A percentile compares a stretch with the other conserved stretches of the same genome.
phyloP scores from a whole-genome alignment of 2,888 invertebrate species.

The Brachyptera putata region DNA sequence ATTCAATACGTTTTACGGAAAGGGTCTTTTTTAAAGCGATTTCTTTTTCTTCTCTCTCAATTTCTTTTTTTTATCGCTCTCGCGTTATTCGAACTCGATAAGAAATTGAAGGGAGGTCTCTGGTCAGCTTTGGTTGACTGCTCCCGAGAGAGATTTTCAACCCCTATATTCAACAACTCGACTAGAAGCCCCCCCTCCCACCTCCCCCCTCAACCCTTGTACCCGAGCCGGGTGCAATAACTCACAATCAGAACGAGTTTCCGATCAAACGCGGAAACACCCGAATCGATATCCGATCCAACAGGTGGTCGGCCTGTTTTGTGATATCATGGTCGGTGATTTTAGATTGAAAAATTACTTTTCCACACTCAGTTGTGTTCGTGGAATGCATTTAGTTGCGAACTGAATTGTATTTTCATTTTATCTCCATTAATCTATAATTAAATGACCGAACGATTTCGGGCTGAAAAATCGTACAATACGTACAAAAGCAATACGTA shows the following conservation, averaged over 20 bases:
- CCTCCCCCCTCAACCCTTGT: not conserved
- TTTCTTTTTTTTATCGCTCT: not conserved
- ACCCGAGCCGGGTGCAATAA: not conserved
- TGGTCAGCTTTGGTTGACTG: not conserved
- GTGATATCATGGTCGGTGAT: not conserved
- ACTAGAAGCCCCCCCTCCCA: not conserved
- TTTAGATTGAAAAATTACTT: not conserved
- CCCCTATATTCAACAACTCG: slow-evolving; percentile 4
- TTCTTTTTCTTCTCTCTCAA: slow-evolving; percentile 5
- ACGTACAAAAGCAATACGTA: not conserved
- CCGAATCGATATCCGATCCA: slow-evolving; percentile 16
- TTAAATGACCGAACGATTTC: not conserved
- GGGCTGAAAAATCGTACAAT: not conserved
- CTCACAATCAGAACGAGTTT: slow-evolving; percentile 6
- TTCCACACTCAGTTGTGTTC: too few species aligned
- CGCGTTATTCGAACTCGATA: not conserved
- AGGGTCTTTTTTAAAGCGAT: not conserved
- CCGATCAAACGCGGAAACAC: slow-evolving; percentile 7
- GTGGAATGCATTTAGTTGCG: too few species aligned
- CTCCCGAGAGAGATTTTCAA: slow-evolving; percentile 10
- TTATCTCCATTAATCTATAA: not conserved
- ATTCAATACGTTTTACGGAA: slow-evolving; percentile 17
- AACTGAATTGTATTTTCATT: too few species aligned
- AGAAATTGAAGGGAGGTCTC: slow-evolving; percentile 4
- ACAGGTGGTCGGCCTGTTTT: slow-evolving; percentile 9